Base-by-base conservation (phyloP, 1,140 invertebrate genomes). In the Caenorhabditis briggsae region DNA sequence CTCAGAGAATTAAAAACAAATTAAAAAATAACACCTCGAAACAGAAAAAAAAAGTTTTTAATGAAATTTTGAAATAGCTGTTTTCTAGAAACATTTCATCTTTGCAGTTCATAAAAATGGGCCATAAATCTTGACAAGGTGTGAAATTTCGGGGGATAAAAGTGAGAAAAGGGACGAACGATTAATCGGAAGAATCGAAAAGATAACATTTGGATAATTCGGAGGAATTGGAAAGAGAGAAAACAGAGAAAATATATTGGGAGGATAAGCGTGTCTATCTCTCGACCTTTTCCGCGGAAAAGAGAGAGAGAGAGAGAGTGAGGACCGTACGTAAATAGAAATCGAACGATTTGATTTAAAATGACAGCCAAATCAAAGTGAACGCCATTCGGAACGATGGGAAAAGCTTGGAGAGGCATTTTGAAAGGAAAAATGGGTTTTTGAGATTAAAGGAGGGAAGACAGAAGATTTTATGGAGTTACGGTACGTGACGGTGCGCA, bases 161-260 rank as follows among this genome's bases (percentile, higher is more conserved):
- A 16, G 41, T 46, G 18, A 46, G 20, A 46, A 11, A 78, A 50
- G 50, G 14, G 70, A 3, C 33, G 33, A 78, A 78, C 70, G 70
- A 50, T 78, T 78, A 78, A 78, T 50, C 70, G 70, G 70, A 23
- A 41, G 50, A 78, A 70, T 70, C 41, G 64, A 70, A 78, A 78
- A 78, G 70, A 78, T 78, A 78, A 78, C 70, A 78, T 48, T 78
- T 78, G 70, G 70, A 50, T 78, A 78, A 78, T 78, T 46, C 33
- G 33, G 33, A 33, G 64, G 64, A 25, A 64, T 18, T 18, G 12
- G 58, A 23, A 59, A 18, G 16, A 5, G 61, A 64, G 64, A 70
- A 70, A 48, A 48, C 16, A 20, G 41, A 78, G 46, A 41, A 14
- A 53, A 53, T 53, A 53, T 53, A 53, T 53, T n/a, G 65, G 20